Percentiles rank a stretch among this genome's conserved stretches.
These are phyloP conservation scores for Macrotus californicus DNA, from an alignment of 2,113 vertebrate species.

Conservation along the genomic window DNA sequence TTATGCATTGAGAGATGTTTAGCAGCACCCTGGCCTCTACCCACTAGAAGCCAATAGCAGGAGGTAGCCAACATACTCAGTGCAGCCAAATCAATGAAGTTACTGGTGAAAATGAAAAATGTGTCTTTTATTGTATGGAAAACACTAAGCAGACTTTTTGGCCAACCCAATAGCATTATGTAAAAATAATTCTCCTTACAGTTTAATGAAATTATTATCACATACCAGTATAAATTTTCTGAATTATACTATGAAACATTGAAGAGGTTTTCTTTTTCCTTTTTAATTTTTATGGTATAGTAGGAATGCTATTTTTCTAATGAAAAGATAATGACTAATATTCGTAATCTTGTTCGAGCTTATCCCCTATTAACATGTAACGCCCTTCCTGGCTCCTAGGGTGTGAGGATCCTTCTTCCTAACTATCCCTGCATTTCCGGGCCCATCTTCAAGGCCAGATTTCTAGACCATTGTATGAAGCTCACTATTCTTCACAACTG, in stretches of 20 bases:
- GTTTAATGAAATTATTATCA: background rate
- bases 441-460: background rate
- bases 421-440: fast-evolving
- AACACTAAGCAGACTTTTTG: too few species aligned
- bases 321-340: background rate
- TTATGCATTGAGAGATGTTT: too few species aligned
- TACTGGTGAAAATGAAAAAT: too few species aligned
- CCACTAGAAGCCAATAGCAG: too few species aligned
- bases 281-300: background rate
- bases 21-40: too few species aligned
- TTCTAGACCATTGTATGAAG: background rate
- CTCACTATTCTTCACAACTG: background rate
- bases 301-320: background rate
- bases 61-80: too few species aligned
- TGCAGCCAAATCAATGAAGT: too few species aligned
- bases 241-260: background rate
- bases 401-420: background rate
- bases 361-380: background rate
- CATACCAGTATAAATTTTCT: background rate
- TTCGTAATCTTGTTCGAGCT: background rate
- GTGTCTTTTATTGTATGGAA: too few species aligned
- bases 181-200: background rate
- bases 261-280: background rate
- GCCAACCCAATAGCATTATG: background rate
- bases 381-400: background rate